Conservation (phyloP, 2,113 vertebrate species). For the Paradoxurus hermaphroditus region DNA sequence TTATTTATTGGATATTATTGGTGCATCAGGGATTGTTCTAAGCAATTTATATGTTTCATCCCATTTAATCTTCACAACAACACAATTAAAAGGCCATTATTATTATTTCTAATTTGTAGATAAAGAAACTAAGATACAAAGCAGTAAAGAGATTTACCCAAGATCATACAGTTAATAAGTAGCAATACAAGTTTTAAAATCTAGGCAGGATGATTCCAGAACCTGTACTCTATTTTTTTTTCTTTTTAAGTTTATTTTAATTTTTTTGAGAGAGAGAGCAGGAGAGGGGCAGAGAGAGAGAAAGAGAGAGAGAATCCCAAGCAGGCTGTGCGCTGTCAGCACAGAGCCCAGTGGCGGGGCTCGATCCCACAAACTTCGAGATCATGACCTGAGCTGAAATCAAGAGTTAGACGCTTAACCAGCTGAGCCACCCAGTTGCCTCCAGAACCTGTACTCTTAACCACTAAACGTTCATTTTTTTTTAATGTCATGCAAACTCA, state of each 20-base stretch:
- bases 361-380: too few species aligned
- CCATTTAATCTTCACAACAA: background rate
- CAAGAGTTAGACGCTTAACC: too few species aligned
- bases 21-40: background rate
- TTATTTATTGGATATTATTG: background rate
- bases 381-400: too few species aligned
- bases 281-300: too few species aligned
- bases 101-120: slow-evolving; percentile 7
- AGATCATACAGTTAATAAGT: slow-evolving; percentile 20
- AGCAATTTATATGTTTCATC: background rate
- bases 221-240: background rate
- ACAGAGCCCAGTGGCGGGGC: too few species aligned
- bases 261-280: too few species aligned
- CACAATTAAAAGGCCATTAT: background rate
- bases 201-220: background rate
- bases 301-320: too few species aligned
- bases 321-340: too few species aligned
- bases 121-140: background rate
- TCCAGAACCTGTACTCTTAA: background rate
- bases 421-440: too few species aligned
- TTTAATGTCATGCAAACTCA: background rate
- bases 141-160: slow-evolving; percentile 4
- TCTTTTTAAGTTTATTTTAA: too few species aligned
- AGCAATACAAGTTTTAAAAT: background rate
- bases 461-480: background rate